These are phyloP conservation scores for Cynoglossus semilaevis DNA, from an alignment of 2,113 vertebrate genomes.

Conservation along the genomic window DNA sequence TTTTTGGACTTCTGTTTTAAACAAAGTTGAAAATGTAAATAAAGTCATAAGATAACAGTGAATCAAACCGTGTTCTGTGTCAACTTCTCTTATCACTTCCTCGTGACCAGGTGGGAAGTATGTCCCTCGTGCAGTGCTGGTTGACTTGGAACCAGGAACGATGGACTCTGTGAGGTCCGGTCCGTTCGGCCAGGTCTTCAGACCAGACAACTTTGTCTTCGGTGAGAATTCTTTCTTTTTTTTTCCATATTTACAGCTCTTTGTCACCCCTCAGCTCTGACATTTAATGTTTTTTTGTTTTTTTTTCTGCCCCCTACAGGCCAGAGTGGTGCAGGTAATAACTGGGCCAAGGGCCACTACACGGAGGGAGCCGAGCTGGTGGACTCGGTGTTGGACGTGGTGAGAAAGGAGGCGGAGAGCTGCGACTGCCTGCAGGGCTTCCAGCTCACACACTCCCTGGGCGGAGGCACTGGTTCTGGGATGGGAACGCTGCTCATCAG, in stretches of 20 bases:
- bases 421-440: conserved; percentile 67
- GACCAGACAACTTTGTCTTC: conserved; percentile 68
- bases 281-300: too few species aligned
- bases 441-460: conserved; percentile 65
- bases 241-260: too few species aligned
- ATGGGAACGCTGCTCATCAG: conserved; percentile 65
- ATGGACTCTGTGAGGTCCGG: conserved; percentile 67
- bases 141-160: conserved; percentile 63
- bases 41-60: too few species aligned
- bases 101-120: conserved; percentile 55
- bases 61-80: too few species aligned
- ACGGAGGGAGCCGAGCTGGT: conserved; percentile 65
- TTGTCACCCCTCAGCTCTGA: too few species aligned
- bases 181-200: conserved; percentile 60
- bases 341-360: conserved; percentile 68
- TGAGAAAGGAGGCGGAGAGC: conserved; percentile 64
- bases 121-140: conserved; percentile 64
- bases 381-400: conserved; percentile 59
- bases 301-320: conserved; percentile 24
- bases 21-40: too few species aligned
- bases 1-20: too few species aligned
- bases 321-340: conserved; percentile 63
- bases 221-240: conserved; percentile 46
- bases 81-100: not conserved
- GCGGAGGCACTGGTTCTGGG: conserved; percentile 59